A percentile compares a stretch with the other conserved stretches of the same genome.
Conservation (phyloP, 2,888 invertebrate species). For the Folsomia candida region DNA sequence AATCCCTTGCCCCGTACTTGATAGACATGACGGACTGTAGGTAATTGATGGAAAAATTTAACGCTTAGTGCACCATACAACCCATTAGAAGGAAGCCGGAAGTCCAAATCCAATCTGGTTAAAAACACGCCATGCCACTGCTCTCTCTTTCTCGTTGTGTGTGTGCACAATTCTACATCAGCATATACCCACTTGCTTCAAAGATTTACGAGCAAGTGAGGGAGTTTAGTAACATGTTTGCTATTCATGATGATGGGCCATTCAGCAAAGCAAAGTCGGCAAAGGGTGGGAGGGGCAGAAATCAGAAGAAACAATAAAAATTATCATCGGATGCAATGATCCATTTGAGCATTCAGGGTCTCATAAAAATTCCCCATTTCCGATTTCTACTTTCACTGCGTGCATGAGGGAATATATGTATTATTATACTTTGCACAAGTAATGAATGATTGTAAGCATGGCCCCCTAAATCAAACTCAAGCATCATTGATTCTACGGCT, state of each 20-base stretch:
- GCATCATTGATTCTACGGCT: not conserved
- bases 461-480: not conserved
- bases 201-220: not conserved
- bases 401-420: too few relatives aligned
- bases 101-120: not conserved
- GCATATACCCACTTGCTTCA: not conserved
- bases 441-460: too few relatives aligned
- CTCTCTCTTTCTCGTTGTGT: not conserved
- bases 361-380: constrained; percentile 16
- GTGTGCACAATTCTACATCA: not conserved
- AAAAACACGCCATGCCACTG: not conserved
- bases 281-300: not conserved
- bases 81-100: not conserved
- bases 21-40: not conserved
- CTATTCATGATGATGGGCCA: not conserved
- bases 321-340: constrained; percentile 20
- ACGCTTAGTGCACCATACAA: not conserved
- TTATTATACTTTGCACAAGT: too few relatives aligned
- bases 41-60: not conserved
- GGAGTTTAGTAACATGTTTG: not conserved
- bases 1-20: not conserved
- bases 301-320: constrained; percentile 4
- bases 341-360: constrained; percentile 6
- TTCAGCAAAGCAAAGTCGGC: not conserved
- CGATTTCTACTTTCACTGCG: constrained; percentile 13